These are phyloP conservation scores for Pseudorectes ferrugineus DNA, from an alignment of 2,113 vertebrate genomes.

Conservation along the genomic window DNA sequence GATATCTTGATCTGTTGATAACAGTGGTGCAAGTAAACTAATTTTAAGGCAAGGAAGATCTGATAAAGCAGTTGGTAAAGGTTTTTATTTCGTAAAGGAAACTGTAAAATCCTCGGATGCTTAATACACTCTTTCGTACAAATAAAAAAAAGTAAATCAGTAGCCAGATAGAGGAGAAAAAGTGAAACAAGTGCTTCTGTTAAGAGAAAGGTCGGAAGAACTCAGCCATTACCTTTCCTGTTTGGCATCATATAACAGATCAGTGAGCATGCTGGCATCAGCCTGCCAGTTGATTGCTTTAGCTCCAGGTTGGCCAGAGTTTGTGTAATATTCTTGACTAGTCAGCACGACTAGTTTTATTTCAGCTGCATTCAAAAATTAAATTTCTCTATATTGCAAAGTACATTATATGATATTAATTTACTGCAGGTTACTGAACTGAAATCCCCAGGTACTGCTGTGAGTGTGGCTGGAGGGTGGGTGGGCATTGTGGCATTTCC, in stretches of 20 bases:
- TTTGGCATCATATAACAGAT: not conserved
- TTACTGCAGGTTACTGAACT: not conserved
- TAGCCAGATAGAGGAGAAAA: not conserved
- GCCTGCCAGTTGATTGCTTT: accelerated
- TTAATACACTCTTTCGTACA: not conserved
- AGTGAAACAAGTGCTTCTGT: not conserved
- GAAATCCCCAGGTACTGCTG: not conserved
- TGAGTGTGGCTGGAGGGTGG: not conserved
- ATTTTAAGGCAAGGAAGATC: not conserved
- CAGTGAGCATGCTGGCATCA: not conserved
- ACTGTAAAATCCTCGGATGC: not conserved
- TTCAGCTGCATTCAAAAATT: not conserved
- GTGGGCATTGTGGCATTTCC: accelerated
- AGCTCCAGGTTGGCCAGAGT: not conserved
- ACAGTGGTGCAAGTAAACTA: not conserved
- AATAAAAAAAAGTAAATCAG: not conserved
- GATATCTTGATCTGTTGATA: not conserved
- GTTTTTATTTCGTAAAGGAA: not conserved
- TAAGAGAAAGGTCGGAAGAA: not conserved
- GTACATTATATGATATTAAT: not conserved
- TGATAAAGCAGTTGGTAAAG: not conserved
- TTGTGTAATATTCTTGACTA: not conserved
- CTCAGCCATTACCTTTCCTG: not conserved
- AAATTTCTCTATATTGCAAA: not conserved
- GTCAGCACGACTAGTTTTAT: not conserved